phyloP scores from a whole-genome alignment of 2,888 invertebrate genomes.

The Blomia tropicalis region DNA sequence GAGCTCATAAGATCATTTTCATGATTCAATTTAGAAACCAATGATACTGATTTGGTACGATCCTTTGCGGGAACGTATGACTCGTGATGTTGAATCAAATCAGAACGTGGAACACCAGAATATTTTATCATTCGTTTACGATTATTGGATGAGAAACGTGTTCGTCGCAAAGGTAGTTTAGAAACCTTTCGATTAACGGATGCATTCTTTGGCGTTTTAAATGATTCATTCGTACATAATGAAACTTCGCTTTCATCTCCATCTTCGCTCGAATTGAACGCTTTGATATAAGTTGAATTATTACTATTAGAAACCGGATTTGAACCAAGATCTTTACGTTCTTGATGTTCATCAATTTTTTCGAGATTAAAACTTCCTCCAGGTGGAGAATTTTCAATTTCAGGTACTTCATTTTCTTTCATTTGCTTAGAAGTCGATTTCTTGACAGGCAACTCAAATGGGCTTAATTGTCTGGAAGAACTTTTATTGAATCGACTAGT shows the following conservation, averaged over 20 bases:
- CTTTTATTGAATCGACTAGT: slow-evolving; percentile 8
- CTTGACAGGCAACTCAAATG: slow-evolving; percentile 1
- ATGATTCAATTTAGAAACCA: background rate
- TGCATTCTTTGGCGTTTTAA: slow-evolving; percentile 12
- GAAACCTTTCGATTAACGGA: slow-evolving; percentile 10
- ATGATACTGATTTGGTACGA: no score
- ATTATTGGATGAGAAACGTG: background rate
- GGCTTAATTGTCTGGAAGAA: background rate
- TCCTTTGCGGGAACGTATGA: background rate
- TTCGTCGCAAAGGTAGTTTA: slow-evolving; percentile 5
- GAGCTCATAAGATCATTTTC: background rate
- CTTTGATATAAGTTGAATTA: background rate
- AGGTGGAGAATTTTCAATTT: no score
- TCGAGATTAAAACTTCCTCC: background rate
- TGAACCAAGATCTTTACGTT: background rate
- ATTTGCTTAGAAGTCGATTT: background rate
- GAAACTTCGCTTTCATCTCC: slow-evolving; percentile 23
- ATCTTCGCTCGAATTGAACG: slow-evolving; percentile 18
- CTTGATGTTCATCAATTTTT: background rate
- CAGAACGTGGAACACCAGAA: background rate
- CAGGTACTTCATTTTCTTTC: background rate
- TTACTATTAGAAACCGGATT: no score
- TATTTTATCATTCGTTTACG: background rate
- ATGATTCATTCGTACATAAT: slow-evolving; percentile 12
- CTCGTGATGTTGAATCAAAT: background rate